Evolutionary conservation across 2,888 invertebrate genomes (phyloP).

Genomic region (Orthosia gothica): DNA sequence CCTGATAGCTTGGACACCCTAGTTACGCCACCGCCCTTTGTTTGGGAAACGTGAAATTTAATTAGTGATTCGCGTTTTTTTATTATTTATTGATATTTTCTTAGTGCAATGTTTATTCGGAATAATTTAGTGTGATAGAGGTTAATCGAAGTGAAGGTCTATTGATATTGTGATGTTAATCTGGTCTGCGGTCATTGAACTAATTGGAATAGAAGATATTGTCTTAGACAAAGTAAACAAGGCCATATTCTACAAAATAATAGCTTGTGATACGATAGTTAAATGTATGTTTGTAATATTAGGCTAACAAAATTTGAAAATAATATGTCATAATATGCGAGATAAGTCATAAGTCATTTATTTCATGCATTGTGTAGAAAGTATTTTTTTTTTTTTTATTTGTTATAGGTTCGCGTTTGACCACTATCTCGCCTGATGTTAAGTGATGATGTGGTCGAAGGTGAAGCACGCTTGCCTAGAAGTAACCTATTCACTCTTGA

Average conservation of each 20-base stretch:
- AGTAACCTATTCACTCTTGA: no score
- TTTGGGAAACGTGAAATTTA: slow-evolving; percentile 55
- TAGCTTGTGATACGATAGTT: no score
- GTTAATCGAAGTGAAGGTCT: slow-evolving; percentile 22
- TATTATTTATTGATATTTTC: slow-evolving; percentile 19
- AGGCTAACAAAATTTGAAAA: no score
- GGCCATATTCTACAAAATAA: background rate
- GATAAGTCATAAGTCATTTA: no score
- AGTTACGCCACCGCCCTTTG: slow-evolving; percentile 64
- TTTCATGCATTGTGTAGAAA: no score
- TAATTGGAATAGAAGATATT: background rate
- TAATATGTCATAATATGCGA: no score
- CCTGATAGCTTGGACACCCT: slow-evolving; percentile 69
- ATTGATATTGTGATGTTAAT: slow-evolving; percentile 9
- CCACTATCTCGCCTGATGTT: no score
- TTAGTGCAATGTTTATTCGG: slow-evolving; percentile 26
- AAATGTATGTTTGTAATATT: no score
- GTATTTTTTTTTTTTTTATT: no score
- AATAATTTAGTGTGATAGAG: slow-evolving; percentile 6
- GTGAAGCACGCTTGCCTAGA: no score
- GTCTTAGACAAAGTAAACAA: background rate
- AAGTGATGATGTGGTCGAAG: no score
- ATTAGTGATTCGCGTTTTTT: slow-evolving; percentile 49
- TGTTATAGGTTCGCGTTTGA: no score
- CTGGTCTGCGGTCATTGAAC: slow-evolving; percentile 25